A percentile compares a stretch with the other conserved stretches of the same genome.
phyloP scores from a whole-genome alignment of 2,113 vertebrate species.

The Calypte anna region DNA sequence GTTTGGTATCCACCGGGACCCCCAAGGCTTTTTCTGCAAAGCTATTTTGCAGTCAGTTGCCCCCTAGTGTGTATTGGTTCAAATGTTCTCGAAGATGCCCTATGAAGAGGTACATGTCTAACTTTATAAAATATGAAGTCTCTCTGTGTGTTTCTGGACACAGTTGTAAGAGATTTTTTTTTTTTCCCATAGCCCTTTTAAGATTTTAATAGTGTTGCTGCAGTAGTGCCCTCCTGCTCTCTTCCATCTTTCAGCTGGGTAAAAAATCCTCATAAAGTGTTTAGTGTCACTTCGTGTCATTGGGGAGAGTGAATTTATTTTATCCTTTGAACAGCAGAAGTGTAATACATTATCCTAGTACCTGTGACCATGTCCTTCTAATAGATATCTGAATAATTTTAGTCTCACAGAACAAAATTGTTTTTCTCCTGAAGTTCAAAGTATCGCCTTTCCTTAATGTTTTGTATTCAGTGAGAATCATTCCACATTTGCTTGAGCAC shows the following conservation, averaged over 20 bases:
- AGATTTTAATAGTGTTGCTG: not conserved
- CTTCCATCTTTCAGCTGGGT: not conserved
- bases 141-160: not conserved
- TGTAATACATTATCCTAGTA: not conserved
- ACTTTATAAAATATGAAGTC: not conserved
- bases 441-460: not conserved
- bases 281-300: not conserved
- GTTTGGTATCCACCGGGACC: not conserved
- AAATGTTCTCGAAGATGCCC: not conserved
- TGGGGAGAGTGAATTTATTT: not conserved
- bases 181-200: not conserved
- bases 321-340: not conserved
- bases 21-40: not conserved
- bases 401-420: not conserved
- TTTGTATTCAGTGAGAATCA: not conserved
- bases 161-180: not conserved
- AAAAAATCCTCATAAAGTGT: not conserved
- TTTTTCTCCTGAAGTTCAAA: not conserved
- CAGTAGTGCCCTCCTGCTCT: not conserved
- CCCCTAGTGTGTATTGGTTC: not conserved
- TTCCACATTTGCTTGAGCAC: not conserved
- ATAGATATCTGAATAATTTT: not conserved
- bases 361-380: not conserved
- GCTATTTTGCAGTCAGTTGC: not conserved
- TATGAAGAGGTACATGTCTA: not conserved